Conservation (phyloP, 1,140 invertebrate species). For the Stenopsyche tienmushanensis region DNA sequence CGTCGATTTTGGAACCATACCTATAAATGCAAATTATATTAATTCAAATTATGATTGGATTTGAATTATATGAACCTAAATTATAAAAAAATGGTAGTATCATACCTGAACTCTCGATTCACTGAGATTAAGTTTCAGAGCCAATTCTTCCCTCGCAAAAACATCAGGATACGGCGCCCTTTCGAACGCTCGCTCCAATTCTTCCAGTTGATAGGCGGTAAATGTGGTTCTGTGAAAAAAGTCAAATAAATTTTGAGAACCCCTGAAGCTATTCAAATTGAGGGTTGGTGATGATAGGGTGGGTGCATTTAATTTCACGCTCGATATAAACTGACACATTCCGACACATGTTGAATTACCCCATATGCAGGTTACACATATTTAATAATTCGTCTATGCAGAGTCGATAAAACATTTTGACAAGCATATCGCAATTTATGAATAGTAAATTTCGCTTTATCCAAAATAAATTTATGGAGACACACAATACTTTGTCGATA, state of each 20-base stretch:
- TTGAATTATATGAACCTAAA: background rate
- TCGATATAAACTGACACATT: slow-evolving; percentile 36
- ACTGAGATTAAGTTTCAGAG: slow-evolving; percentile 84
- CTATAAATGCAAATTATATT: slow-evolving; percentile 40
- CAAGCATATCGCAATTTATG: background rate
- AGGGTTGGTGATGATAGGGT: slow-evolving; percentile 16
- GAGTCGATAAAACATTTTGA: too few species aligned
- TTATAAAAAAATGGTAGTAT: background rate
- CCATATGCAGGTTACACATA: slow-evolving; percentile 19
- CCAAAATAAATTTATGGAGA: too few species aligned
- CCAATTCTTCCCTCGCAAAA: slow-evolving; percentile 91
- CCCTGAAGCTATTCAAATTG: background rate
- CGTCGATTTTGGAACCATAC: slow-evolving; percentile 83
- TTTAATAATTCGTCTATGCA: too few species aligned
- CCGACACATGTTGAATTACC: slow-evolving; percentile 33
- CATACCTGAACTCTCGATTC: slow-evolving; percentile 90
- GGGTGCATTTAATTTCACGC: slow-evolving; percentile 39
- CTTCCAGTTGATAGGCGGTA: slow-evolving; percentile 92
- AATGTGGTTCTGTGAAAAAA: slow-evolving; percentile 83
- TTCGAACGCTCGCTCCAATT: slow-evolving; percentile 91
- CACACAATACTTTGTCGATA: too few species aligned
- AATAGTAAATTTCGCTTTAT: too few species aligned
- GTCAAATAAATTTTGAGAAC: background rate
- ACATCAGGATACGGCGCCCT: slow-evolving; percentile 95
- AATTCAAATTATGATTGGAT: slow-evolving; percentile 51